Conservation (phyloP, 2,888 invertebrate genomes). For the Cepaea hortensis region DNA sequence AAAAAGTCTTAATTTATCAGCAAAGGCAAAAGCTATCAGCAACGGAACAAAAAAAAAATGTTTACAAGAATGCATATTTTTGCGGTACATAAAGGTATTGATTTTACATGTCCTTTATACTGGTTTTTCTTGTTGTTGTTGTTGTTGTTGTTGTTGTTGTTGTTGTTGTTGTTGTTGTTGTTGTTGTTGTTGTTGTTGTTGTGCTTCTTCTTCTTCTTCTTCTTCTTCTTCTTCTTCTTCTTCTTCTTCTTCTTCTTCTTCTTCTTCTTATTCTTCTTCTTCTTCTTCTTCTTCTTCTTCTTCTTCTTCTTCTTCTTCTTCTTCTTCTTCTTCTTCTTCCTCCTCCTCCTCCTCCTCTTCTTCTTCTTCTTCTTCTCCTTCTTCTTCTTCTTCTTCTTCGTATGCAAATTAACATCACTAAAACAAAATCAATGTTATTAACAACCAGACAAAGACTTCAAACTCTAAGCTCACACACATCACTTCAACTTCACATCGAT, state of each 20-base stretch:
- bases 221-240: not conserved
- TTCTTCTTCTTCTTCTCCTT: not conserved
- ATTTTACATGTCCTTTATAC: not conserved
- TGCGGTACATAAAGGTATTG: not conserved
- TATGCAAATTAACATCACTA: too few relatives aligned
- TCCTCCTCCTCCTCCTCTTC: not conserved
- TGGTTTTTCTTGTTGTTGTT: not conserved
- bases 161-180: not conserved
- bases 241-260: slow-evolving; percentile 1
- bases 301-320: slow-evolving; percentile 18
- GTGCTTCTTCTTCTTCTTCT: slow-evolving; percentile 5
- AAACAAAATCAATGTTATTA: too few relatives aligned
- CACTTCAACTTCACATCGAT: too few relatives aligned
- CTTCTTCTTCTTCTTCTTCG: not conserved
- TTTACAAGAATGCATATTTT: not conserved
- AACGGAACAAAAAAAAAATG: not conserved
- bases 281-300: not conserved
- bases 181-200: not conserved
- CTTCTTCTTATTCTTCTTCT: not conserved
- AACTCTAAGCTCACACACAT: too few relatives aligned
- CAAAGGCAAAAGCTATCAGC: slow-evolving; percentile 6
- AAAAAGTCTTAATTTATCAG: not conserved
- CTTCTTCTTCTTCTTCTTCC: not conserved
- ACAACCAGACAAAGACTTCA: too few relatives aligned
- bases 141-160: slow-evolving; percentile 9